Evolutionary conservation across 2,888 invertebrate species (phyloP), one percentile per base, ranked within the genome.

Genomic region (Agriopis leucophaearia): DNA sequence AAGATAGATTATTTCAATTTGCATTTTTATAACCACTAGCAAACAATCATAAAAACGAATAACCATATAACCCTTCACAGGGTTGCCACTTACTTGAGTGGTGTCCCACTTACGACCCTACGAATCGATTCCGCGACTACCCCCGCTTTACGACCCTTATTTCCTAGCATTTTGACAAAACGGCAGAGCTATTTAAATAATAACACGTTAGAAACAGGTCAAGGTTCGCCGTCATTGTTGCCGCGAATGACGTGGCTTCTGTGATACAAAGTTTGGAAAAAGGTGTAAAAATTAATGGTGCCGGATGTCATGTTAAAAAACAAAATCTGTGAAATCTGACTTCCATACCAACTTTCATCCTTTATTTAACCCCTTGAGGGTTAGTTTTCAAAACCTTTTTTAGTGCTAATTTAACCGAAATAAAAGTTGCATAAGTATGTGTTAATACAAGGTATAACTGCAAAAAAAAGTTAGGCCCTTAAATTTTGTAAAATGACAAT

Each of bases 221-320:
- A 86, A 83, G 87, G 82, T 63, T 65, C 9, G n/a, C 74, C 15
- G 55, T 64, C 72, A 85, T 83, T 84, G 82, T 85, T 47, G 45
- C 60, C 45, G 42, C 45, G 12, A 45, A 40, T 66, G 58, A 66
- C 66, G 61, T 62, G 64, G 55, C 61, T 56, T 64, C 36, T 35
- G 1, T 44, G 27, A 42, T 38, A 45, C 55, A 64, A 42, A 27
- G 6, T 35, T 44, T n/a, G 10, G n/a, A 15, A 40, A 27, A 27
- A n/a, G n/a, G n/a, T n/a, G n/a, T n/a, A n/a, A n/a, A n/a, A n/a
- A n/a, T n/a, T n/a, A n/a, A n/a, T n/a, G n/a, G n/a, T n/a, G n/a
- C n/a, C n/a, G n/a, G n/a, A n/a, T n/a, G n/a, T n/a, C n/a, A n/a
- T n/a, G n/a, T n/a, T n/a, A n/a, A n/a, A n/a, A n/a, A n/a, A n/a